Evolutionary conservation across 2,888 invertebrate species (phyloP), one percentile per base, ranked within the genome.

Genomic region (Drosophila borborema): DNA sequence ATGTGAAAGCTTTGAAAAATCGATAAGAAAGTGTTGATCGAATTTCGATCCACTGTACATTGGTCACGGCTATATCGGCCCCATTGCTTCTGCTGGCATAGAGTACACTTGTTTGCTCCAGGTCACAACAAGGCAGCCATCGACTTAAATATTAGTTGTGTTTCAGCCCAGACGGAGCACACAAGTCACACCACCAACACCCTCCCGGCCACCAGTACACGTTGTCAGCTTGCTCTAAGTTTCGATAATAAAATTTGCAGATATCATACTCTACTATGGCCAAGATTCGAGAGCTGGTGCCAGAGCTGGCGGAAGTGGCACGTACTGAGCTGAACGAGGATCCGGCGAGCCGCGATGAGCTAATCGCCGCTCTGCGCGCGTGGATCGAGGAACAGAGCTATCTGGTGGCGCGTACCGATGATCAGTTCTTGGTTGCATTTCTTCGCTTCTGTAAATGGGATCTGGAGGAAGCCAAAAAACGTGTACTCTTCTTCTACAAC

Each of bases 401-500:
- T 83, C 86, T 95, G 23, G 92, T 83, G 64, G 91, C 94, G 3
- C 92, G 93, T 16, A 90, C 85, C 51, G 89, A 92, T 67, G 94
- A 94, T 80, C 94, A 94, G 80, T 94, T 94, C 89, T 81, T 95
- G 46, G 82, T 94, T 16, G 91, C 93, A 23, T 95, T 94, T 82
- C 89, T 95, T 55, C 93, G 95, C 45, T 94, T 94, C 46, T 93
- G 94, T 74, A 94, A 94, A 78, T 94, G 94, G 90, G 94, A 94
- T 79, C 82, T 95, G 80, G 94, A 94, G 69, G 90, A 92, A 20
- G 93, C 94, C 31, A 94, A 95, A 80, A 92, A 94, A 66, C 94
- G 95, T 76, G 80, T 95, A 9, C 94, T 94, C 63, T 94, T 94
- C 92, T 95, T 94, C 84, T 95, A 95, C 82, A 94, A 95, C 10